Conservation (phyloP, 2,797 vertebrate species). For the Yasuhikotakia modesta region DNA sequence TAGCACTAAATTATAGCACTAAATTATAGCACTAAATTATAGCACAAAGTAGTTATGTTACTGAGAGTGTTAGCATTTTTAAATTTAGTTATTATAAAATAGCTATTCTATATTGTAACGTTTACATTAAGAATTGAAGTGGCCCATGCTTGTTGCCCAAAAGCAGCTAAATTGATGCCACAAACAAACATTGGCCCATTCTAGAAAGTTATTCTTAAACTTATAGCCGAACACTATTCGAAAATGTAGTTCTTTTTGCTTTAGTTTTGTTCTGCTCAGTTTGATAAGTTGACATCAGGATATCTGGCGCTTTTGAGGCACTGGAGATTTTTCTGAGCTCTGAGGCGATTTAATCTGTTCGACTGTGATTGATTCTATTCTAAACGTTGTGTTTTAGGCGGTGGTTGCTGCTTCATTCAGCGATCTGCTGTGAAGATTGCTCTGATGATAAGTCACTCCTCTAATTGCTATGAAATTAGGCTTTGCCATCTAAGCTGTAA, state of each 20-base stretch:
- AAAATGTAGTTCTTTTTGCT: not conserved
- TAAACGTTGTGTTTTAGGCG: conserved; percentile 30
- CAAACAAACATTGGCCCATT: no score
- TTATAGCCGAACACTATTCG: not conserved
- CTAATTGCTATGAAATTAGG: conserved; percentile 66
- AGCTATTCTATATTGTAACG: not conserved
- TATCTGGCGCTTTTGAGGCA: conserved; percentile 45
- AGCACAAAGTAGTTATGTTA: no score
- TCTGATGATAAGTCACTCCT: conserved; percentile 55
- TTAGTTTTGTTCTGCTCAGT: conserved; percentile 8
- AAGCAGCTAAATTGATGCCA: no score
- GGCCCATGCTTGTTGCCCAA: no score
- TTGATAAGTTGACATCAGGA: conserved; percentile 36
- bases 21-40: no score
- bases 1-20: no score
- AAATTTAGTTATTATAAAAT: no score
- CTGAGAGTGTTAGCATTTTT: no score
- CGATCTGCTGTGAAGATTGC: conserved; percentile 52
- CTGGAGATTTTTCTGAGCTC: conserved; percentile 33
- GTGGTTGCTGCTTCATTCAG: conserved; percentile 45
- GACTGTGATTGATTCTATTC: conserved; percentile 53
- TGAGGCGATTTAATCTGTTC: conserved; percentile 37
- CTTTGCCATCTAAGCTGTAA: conserved; percentile 52
- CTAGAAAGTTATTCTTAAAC: not conserved
- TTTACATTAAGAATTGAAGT: not conserved